A percentile compares a stretch with the other conserved stretches of the same genome.
These are phyloP conservation scores for Zaprionus lachaisei DNA, from an alignment of 1,140 invertebrate species.

Conservation along the genomic window DNA sequence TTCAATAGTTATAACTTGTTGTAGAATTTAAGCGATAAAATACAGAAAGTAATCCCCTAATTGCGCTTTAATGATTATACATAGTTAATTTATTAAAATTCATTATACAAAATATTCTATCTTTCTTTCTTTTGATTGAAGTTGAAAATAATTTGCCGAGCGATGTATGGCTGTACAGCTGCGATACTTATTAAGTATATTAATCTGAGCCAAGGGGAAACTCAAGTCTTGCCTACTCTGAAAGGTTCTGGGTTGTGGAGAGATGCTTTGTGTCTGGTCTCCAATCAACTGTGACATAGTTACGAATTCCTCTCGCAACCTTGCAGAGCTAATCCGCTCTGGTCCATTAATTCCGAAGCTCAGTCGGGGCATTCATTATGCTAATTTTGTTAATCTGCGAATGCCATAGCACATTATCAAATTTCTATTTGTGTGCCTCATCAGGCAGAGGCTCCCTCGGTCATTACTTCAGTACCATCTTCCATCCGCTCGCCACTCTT, in stretches of 20 bases:
- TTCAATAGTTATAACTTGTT: too few species aligned
- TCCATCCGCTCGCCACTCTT: background rate
- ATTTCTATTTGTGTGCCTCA: slow-evolving; percentile 72
- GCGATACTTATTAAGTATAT: background rate
- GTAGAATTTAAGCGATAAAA: too few species aligned
- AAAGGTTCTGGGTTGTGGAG: background rate
- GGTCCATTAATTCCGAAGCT: slow-evolving; percentile 61
- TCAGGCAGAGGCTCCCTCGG: slow-evolving; percentile 33
- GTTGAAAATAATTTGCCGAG: background rate
- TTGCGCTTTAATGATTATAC: too few species aligned
- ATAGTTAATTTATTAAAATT: too few species aligned
- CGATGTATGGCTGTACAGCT: background rate
- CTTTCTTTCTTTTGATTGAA: background rate
- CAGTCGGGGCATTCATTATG: slow-evolving; percentile 65
- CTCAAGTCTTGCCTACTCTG: background rate
- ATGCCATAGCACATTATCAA: slow-evolving; percentile 59
- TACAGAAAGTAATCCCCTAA: too few species aligned
- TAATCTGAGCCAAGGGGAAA: background rate
- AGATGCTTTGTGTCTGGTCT: background rate
- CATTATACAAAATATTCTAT: background rate
- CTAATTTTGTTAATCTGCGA: slow-evolving; percentile 57
- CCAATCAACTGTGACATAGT: slow-evolving; percentile 11
- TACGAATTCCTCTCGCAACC: background rate
- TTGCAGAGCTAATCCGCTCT: slow-evolving; percentile 16
- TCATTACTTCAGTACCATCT: background rate